Conservation (phyloP, 1,140 invertebrate species). For the Ceratina calcarata region DNA sequence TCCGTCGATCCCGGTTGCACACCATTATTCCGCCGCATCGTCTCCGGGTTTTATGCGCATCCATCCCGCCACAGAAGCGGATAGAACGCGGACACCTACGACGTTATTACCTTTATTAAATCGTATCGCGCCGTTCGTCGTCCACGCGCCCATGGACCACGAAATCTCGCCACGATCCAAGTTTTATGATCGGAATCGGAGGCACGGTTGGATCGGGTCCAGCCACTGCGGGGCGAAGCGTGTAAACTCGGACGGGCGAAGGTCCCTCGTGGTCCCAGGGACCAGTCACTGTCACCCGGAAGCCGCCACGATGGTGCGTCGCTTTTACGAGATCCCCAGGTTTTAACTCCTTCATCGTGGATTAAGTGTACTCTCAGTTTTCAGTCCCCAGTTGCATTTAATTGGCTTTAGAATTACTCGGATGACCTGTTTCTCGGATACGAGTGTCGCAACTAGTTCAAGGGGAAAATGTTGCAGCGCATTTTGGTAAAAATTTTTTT, state of each 20-base stretch:
- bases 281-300: constrained; percentile 26
- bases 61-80: constrained; percentile 19
- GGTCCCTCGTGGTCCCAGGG: constrained; percentile 45
- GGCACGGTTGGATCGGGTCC: constrained; percentile 61
- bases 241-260: constrained; percentile 20
- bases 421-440: too few relatives aligned
- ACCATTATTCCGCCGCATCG: constrained; percentile 31
- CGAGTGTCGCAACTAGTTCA: too few relatives aligned
- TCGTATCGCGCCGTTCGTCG: constrained; percentile 63
- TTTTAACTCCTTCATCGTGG: too few relatives aligned
- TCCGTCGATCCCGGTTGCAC: not conserved
- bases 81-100: constrained; percentile 77
- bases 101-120: constrained; percentile 81
- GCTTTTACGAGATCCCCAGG: too few relatives aligned
- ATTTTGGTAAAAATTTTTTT: too few relatives aligned
- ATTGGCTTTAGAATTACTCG: too few relatives aligned
- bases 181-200: constrained; percentile 54
- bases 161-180: constrained; percentile 35
- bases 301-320: constrained; percentile 6
- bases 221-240: constrained; percentile 24
- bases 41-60: constrained; percentile 66
- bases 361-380: too few relatives aligned
- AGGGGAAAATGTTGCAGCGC: too few relatives aligned
- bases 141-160: constrained; percentile 36
- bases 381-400: too few relatives aligned